Base-by-base conservation (phyloP, 1,140 invertebrate genomes). In the Thaumatotibia leucotreta region DNA sequence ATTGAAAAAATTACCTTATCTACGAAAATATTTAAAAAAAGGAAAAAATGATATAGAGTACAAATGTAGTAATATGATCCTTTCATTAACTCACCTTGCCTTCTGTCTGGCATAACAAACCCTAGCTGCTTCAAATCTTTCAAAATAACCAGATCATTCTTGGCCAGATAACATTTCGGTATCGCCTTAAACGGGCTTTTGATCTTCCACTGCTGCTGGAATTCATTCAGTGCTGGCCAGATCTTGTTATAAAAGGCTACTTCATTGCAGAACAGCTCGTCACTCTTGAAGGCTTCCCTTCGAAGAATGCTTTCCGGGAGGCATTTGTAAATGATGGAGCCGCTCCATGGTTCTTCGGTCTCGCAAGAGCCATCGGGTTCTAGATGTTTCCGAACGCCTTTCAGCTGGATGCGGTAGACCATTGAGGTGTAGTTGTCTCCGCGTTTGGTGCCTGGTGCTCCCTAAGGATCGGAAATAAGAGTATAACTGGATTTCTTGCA, bases 401-500 rank as follows among this genome's bases (percentile, higher is more conserved):
- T 93, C 0, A 94, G 80, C 0, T 88, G 87, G 31, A 95, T 88
- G 11, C 95, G 92, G 77, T 95, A 95, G 0, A 95, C 80, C 92
- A 95, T 94, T 8, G 94, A 95, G 0, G 94, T 95, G 72, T 95
- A 95, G 79, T 95, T 95, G 69, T 95, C 95, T 4, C 95, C 94
- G 33, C 94, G 90, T 64, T 94, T 94, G 0, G 94, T 94, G 4
- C 94, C 94, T 5, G 91, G 93, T n/a, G 93, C 92, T 67, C 94
- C 92, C 90, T 95, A 78, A 11, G 91, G 1, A 39, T 6, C 14
- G 3, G 0, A 4, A 45, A 6, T n/a, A 17, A 35, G 11, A n/a
- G 11, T 11, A n/a, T n/a, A n/a, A n/a, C n/a, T n/a, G n/a, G n/a
- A n/a, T n/a, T n/a, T n/a, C n/a, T n/a, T n/a, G n/a, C n/a, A n/a